Evolutionary conservation across 2,797 vertebrate genomes (phyloP).

Genomic region (Neosilurus hyrtlii): DNA sequence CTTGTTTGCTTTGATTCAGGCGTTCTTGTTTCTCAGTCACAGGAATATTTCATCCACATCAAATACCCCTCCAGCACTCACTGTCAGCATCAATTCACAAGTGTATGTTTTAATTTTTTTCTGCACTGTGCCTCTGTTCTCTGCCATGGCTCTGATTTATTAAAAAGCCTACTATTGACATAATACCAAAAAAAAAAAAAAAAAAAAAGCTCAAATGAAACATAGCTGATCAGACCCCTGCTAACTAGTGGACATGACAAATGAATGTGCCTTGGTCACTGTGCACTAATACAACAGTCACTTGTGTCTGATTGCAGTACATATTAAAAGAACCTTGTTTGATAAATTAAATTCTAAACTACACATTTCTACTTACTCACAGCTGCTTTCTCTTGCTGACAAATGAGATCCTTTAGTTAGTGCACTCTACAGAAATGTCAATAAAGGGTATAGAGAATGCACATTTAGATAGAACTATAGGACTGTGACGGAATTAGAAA

Average conservation of each 20-base stretch:
- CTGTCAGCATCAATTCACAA: conserved; percentile 63
- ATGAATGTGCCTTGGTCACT: conserved; percentile 22
- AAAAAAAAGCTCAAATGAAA: conserved; percentile 48
- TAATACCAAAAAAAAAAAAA: conserved; percentile 33
- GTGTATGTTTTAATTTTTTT: conserved; percentile 55
- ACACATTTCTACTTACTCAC: conserved; percentile 19
- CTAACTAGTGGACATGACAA: conserved; percentile 38
- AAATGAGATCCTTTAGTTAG: conserved; percentile 31
- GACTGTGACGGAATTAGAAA: conserved; percentile 30
- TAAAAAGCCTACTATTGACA: conserved; percentile 47
- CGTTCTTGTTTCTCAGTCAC: conserved; percentile 54
- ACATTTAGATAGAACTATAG: conserved; percentile 27
- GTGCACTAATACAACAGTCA: conserved; percentile 10
- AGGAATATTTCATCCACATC: conserved; percentile 59
- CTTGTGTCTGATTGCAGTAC: neutral
- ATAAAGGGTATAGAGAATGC: conserved; percentile 31
- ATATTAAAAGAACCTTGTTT: conserved; percentile 12
- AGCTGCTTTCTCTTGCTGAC: conserved; percentile 20
- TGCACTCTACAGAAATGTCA: conserved; percentile 27
- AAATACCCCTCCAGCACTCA: conserved; percentile 60
- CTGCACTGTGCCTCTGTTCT: conserved; percentile 51
- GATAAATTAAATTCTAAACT: conserved; percentile 19
- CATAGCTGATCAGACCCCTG: conserved; percentile 23
- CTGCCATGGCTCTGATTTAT: conserved; percentile 51
- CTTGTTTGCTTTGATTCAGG: conserved; percentile 63